phyloP scores from a whole-genome alignment of 2,888 invertebrate species.

The Cosmopolites sordidus region DNA sequence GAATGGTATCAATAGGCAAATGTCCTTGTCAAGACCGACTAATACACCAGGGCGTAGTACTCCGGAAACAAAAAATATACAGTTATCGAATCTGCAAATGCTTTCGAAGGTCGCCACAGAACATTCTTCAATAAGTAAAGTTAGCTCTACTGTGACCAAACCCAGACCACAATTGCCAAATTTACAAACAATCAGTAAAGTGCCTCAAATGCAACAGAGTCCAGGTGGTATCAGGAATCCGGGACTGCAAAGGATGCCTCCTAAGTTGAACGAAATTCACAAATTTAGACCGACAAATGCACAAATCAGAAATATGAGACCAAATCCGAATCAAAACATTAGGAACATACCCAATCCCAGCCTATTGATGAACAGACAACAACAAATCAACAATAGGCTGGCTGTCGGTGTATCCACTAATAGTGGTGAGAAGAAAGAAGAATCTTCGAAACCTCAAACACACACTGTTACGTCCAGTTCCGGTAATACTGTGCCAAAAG shows the following conservation, averaged over 20 bases:
- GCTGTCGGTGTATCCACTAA: not conserved
- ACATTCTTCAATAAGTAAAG: slow-evolving; percentile 32
- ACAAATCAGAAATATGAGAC: slow-evolving; percentile 40
- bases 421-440: slow-evolving; percentile 13
- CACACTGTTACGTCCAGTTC: slow-evolving; percentile 8
- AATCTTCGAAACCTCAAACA: slow-evolving; percentile 12
- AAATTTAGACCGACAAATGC: slow-evolving; percentile 41
- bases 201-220: slow-evolving; percentile 18
- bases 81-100: slow-evolving; percentile 54
- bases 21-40: slow-evolving; percentile 15
- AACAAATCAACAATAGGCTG: slow-evolving; percentile 43
- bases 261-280: slow-evolving; percentile 50
- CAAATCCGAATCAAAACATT: slow-evolving; percentile 56
- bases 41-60: slow-evolving; percentile 13
- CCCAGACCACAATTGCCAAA: slow-evolving; percentile 42
- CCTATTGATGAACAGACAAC: slow-evolving; percentile 55
- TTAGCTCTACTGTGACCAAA: slow-evolving; percentile 27
- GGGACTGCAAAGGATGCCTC: slow-evolving; percentile 41
- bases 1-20: slow-evolving; percentile 34
- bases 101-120: slow-evolving; percentile 48
- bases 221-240: slow-evolving; percentile 28
- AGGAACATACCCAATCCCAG: slow-evolving; percentile 63
- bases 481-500: slow-evolving; percentile 17
- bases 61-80: slow-evolving; percentile 33
- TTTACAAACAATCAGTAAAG: slow-evolving; percentile 36